These are phyloP conservation scores for Cyanoderma ruficeps DNA, from an alignment of 2,113 vertebrate species.

Conservation along the genomic window DNA sequence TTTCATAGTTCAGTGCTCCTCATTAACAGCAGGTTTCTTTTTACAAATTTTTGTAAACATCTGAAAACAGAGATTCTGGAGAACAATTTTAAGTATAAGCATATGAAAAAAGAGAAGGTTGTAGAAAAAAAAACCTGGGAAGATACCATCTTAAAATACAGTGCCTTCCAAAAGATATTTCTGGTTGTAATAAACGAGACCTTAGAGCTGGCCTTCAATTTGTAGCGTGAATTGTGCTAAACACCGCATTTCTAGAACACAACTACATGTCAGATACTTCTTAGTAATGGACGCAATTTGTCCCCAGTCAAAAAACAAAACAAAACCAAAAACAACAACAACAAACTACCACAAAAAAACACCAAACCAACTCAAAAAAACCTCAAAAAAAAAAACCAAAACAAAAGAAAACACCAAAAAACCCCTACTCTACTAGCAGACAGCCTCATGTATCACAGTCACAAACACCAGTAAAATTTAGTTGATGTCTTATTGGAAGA, in stretches of 20 bases:
- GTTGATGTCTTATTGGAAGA: not conserved
- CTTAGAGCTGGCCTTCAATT: not conserved
- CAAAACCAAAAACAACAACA: no score
- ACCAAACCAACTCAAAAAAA: no score
- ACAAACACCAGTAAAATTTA: not conserved
- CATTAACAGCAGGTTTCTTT: not conserved
- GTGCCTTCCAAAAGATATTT: not conserved
- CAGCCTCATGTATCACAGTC: not conserved
- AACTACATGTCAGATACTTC: not conserved
- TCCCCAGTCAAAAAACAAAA: not conserved
- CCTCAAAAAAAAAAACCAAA: no score
- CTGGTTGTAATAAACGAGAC: not conserved
- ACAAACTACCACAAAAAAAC: no score
- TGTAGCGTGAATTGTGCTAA: not conserved
- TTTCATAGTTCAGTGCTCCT: not conserved
- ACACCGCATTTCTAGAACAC: not conserved
- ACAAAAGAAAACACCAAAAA: no score
- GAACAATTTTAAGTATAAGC: not conserved
- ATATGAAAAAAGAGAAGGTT: not conserved
- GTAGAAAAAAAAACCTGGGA: not conserved
- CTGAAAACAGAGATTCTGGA: not conserved
- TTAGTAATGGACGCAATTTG: not conserved
- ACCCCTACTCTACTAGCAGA: not conserved
- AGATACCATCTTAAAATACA: not conserved
- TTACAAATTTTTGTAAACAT: no score